Base-by-base conservation (phyloP, 1,140 invertebrate species). In the Ganaspis sp. region DNA sequence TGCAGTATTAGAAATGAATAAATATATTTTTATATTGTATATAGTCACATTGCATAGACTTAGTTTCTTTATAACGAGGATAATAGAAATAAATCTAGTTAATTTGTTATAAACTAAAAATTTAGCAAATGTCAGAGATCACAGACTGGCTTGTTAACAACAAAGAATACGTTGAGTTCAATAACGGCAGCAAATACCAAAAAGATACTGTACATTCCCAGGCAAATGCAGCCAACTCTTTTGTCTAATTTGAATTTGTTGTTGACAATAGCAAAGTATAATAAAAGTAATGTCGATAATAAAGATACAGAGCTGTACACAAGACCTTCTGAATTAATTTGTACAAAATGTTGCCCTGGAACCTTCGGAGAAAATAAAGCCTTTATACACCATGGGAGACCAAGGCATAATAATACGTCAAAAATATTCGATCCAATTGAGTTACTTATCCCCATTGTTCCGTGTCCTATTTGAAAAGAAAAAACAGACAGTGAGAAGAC, bases 301-400 rank as follows among this genome's bases (percentile, higher is more conserved):
- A 97, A 91, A 5, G 95, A 95, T 77, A 96, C 94, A 12, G 95
- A 95, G 81, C 94, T 96, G 89, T 96, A 97, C 58, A 96, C 95
- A n/a, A 97, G 87, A 1, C 96, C 96, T 69, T 95, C 94, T 1
- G 96, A 97, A 88, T 96, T 96, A 81, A 97, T 95, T 78, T 92
- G 91, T 84, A 96, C 94, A 87, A 92, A 96, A 84, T 96, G 93
- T 74, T 94, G 91, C 21, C 93, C 93, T 0, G 93, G 91, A 19
- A 91, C 87, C 29, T 93, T 93, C 0, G 95, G 95, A 76, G 96
- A 94, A 81, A 95, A 94, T 4, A 94, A 88, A 0, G 95, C 93
- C 86, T 97, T 97, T n/a, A 97, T 93, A n/a, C 97, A 92, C 96
- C 96, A 97, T 1, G 96, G 96, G 12, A 97, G 87, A n/a, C 96